Evolutionary conservation across 2,797 vertebrate species (phyloP).

Genomic region (Delichon dasypus): DNA sequence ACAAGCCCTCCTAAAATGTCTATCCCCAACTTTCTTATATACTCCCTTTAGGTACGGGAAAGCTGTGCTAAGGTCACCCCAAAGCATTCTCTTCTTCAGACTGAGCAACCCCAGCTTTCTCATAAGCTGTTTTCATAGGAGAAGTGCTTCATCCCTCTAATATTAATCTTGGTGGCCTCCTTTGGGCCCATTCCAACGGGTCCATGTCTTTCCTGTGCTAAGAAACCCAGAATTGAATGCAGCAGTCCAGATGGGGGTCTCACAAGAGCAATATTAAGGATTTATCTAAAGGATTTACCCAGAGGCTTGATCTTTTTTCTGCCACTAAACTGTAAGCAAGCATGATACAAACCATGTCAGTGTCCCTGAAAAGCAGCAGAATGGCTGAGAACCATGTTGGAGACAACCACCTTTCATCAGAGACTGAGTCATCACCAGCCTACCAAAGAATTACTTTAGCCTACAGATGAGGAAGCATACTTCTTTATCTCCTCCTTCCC

Average conservation of each 20-base stretch:
- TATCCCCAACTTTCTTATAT: background rate
- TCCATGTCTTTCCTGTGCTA: background rate
- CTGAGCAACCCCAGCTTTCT: background rate
- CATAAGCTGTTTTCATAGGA: background rate
- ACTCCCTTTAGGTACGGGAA: background rate
- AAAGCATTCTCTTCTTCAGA: background rate
- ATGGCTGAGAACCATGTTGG: background rate
- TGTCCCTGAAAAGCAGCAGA: background rate
- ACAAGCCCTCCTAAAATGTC: background rate
- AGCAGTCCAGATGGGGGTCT: background rate
- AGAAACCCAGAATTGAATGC: background rate
- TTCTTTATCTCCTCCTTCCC: background rate
- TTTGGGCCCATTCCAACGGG: background rate
- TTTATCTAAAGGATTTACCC: background rate
- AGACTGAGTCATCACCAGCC: background rate
- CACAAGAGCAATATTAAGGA: background rate
- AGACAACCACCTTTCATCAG: background rate
- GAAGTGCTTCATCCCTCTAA: background rate
- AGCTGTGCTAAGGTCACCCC: background rate
- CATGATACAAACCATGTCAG: background rate
- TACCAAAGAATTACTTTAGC: background rate
- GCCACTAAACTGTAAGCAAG: background rate
- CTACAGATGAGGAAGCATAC: background rate
- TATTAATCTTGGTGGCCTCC: background rate
- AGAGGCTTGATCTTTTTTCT: background rate